Evolutionary conservation across 1,140 invertebrate species (phyloP).

Genomic region (Drosophila carrolli): DNA sequence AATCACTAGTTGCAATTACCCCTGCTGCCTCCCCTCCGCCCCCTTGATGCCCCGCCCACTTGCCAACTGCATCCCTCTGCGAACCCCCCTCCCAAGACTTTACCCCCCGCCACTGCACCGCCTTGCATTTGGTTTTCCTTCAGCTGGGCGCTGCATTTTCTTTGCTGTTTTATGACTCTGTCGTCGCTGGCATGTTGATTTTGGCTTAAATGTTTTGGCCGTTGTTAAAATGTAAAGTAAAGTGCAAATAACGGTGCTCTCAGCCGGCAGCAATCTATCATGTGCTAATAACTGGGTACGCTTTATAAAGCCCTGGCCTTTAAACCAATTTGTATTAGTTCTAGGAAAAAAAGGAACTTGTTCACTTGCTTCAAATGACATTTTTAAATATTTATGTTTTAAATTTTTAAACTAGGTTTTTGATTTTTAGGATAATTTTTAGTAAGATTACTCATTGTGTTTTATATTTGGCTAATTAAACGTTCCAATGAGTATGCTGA

Average conservation of each 20-base stretch:
- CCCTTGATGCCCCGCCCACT: conserved; percentile 5
- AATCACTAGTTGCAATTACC: conserved; percentile 71
- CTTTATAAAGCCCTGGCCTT: conserved; percentile 17
- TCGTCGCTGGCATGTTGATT: conserved; percentile 67
- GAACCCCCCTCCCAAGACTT: neutral
- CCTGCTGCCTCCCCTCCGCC: neutral
- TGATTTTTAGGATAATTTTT: too few species aligned
- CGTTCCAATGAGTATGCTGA: too few species aligned
- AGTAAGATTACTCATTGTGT: too few species aligned
- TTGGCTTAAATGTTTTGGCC: conserved; percentile 79
- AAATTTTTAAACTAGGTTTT: neutral
- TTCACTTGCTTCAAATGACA: neutral
- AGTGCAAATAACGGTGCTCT: conserved; percentile 78
- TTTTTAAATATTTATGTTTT: neutral
- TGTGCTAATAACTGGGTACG: conserved; percentile 70
- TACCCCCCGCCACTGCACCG: neutral
- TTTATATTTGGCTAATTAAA: too few species aligned
- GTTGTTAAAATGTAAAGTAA: conserved; percentile 78
- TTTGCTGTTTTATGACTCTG: conserved; percentile 43
- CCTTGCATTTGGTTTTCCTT: conserved; percentile 22
- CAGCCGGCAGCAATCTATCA: conserved; percentile 71
- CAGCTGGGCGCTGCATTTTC: conserved; percentile 38
- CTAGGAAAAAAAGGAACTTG: neutral
- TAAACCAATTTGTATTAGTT: conserved; percentile 5
- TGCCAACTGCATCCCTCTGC: conserved; percentile 35